Base-by-base conservation (phyloP, 1,140 invertebrate genomes). In the Bathynomus jamesi region DNA sequence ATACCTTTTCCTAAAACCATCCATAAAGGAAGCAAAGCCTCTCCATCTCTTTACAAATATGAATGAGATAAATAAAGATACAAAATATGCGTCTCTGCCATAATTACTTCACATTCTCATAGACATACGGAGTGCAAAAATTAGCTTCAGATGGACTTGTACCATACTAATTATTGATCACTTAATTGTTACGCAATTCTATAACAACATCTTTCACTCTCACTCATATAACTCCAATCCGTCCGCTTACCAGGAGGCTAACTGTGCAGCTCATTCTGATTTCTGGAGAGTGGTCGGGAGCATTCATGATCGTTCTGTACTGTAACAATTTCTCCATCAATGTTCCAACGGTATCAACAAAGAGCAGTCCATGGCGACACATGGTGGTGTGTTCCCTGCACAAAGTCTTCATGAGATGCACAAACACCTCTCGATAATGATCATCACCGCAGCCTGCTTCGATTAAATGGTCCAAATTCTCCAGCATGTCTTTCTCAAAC, bases 401-500 rank as follows among this genome's bases (percentile, higher is more conserved):
- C 61, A 87, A 82, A 28, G 86, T 84, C 65, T 85, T 81, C 86
- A 94, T 87, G 75, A 90, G 89, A 69, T 88, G 83, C 75, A 87
- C 83, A 82, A 95, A 94, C 21, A 93, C 82, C 62, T 88, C 85
- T 79, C 89, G 89, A 81, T 92, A 94, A 60, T 88, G 84, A 73
- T 87, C 85, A 81, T 93, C 91, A 1, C 91, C 91, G 74, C 85
- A 82, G 4, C 89, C 89, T 61, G 89, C 89, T 82, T 96, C 94
- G 4, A 97, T 89, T 31, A 96, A 81, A 31, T 90, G 89, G 83
- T 98, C 95, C 65, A 98, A 81, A 81, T 95, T 91, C 63, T 91
- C 90, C 68, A 98, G 95, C 86, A 98, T 91, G 80, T 96, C 94
- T 81, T 92, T 91, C 83, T 97, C 94, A 80, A 95, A 91, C 78